Conservation (phyloP, 2,797 vertebrate genomes). For the Melanotaenia nigrans region DNA sequence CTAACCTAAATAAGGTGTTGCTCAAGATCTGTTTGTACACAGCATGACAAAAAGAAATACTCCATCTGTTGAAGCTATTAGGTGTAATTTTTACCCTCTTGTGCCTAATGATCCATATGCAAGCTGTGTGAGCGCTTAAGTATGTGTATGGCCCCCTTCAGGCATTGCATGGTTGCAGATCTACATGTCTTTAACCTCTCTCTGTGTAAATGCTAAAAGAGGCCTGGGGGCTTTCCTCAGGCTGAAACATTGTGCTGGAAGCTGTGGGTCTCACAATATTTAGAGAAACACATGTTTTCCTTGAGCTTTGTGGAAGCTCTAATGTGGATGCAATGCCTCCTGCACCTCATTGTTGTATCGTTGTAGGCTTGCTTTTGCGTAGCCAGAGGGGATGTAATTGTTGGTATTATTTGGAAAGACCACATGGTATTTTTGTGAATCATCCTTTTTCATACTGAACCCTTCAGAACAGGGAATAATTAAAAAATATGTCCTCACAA, state of each 20-base stretch:
- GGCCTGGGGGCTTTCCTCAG: conserved; percentile 76
- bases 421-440: conserved; percentile 80
- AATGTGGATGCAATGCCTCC: conserved; percentile 17
- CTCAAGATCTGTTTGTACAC: conserved; percentile 78
- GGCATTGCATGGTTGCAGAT: conserved; percentile 83
- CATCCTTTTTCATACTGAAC: conserved; percentile 75
- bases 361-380: conserved; percentile 63
- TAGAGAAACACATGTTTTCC: conserved; percentile 63
- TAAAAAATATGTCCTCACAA: conserved; percentile 58
- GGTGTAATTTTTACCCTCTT: conserved; percentile 93
- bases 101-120: conserved; percentile 94
- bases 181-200: conserved; percentile 85
- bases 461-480: conserved; percentile 79
- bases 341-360: conserved; percentile 56
- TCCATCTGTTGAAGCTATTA: conserved; percentile 97
- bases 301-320: conserved; percentile 39
- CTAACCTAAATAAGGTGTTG: conserved; percentile 78
- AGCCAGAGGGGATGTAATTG: conserved; percentile 67
- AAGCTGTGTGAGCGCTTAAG: conserved; percentile 87
- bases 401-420: conserved; percentile 72
- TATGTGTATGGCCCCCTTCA: conserved; percentile 84
- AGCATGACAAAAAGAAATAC: conserved; percentile 87
- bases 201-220: conserved; percentile 82
- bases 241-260: conserved; percentile 78
- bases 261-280: conserved; percentile 72